Evolutionary conservation across 2,888 invertebrate species (phyloP).

Genomic region (Epirrhoe alternata): DNA sequence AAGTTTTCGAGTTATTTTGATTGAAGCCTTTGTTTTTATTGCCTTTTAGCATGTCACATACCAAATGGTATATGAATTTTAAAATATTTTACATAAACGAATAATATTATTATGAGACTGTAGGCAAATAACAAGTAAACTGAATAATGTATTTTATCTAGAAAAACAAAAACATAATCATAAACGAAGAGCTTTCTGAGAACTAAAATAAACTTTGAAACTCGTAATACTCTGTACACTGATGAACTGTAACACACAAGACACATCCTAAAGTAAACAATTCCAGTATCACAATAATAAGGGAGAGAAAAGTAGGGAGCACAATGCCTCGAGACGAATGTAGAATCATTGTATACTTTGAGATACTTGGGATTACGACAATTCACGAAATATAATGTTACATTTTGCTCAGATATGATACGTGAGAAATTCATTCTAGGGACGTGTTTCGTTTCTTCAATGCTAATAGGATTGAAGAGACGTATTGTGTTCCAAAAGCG

Average conservation of each 20-base stretch:
- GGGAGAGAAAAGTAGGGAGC: slow-evolving; percentile 42
- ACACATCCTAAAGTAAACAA: slow-evolving; percentile 48
- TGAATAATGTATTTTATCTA: not conserved
- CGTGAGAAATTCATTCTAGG: slow-evolving; percentile 33
- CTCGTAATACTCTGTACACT: slow-evolving; percentile 2
- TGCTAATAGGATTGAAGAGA: slow-evolving; percentile 35
- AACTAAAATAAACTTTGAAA: slow-evolving; percentile 8
- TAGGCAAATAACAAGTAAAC: not conserved
- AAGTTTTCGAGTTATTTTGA: slow-evolving; percentile 21
- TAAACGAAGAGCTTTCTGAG: not conserved
- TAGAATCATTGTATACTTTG: slow-evolving; percentile 41
- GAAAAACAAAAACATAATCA: not conserved
- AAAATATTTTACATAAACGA: not conserved
- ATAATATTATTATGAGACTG: not conserved
- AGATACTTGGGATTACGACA: slow-evolving; percentile 45
- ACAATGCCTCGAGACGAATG: slow-evolving; percentile 41
- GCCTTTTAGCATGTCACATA: slow-evolving; percentile 12
- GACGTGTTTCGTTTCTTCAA: slow-evolving; percentile 32
- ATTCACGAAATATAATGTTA: slow-evolving; percentile 36
- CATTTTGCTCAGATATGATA: slow-evolving; percentile 31
- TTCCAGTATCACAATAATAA: slow-evolving; percentile 51
- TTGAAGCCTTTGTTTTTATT: slow-evolving; percentile 13
- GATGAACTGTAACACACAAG: slow-evolving; percentile 36
- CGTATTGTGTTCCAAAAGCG: slow-evolving; percentile 27
- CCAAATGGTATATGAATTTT: not conserved